phyloP scores from a whole-genome alignment of 2,888 invertebrate genomes.

The Drosophila antonietae region DNA sequence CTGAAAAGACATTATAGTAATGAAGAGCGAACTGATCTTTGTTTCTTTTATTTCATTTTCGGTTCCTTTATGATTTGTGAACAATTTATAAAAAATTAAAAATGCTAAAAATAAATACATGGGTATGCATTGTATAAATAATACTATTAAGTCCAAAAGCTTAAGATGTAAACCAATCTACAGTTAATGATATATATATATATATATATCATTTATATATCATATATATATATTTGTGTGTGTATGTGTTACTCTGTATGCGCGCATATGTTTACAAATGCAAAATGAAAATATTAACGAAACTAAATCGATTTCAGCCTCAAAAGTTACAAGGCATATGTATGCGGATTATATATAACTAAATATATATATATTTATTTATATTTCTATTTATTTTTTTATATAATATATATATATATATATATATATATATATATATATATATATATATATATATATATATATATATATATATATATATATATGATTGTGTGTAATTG shows the following conservation, averaged over 20 bases:
- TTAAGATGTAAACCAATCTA: slow-evolving; percentile 45
- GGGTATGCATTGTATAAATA: slow-evolving; percentile 47
- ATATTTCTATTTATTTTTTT: too few species aligned
- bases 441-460: too few species aligned
- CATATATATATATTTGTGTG: not conserved
- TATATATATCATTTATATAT: slow-evolving; percentile 12
- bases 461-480: not conserved
- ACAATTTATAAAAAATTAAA: slow-evolving; percentile 42
- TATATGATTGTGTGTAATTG: not conserved
- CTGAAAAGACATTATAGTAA: not conserved
- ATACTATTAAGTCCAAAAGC: slow-evolving; percentile 46
- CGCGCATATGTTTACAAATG: slow-evolving; percentile 18
- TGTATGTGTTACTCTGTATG: not conserved
- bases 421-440: too few species aligned
- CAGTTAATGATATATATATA: slow-evolving; percentile 37
- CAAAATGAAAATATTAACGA: slow-evolving; percentile 19
- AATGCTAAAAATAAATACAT: slow-evolving; percentile 47
- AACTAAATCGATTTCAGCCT: slow-evolving; percentile 48
- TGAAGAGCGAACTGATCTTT: not conserved
- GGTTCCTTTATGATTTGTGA: slow-evolving; percentile 24
- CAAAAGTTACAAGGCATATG: slow-evolving; percentile 41
- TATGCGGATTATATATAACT: slow-evolving; percentile 24
- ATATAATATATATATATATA: too few species aligned
- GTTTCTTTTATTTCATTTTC: slow-evolving; percentile 42
- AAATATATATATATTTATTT: not conserved